Conservation (phyloP, 2,888 invertebrate genomes). For the Tillus elongatus region DNA sequence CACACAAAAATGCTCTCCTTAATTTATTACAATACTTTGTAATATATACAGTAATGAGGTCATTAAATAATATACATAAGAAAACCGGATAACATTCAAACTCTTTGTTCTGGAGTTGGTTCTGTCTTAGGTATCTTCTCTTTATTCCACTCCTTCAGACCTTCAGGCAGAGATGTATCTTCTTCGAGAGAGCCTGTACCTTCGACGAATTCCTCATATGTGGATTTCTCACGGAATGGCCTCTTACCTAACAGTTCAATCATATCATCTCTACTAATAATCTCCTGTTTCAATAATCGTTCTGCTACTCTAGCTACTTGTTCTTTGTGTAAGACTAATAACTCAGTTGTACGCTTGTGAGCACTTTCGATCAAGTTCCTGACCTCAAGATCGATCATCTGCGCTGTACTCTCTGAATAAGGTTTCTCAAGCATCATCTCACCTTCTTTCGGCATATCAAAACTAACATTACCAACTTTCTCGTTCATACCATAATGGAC, state of each 20-base stretch:
- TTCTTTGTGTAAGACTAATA: slow-evolving; percentile 71
- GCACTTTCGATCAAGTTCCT: slow-evolving; percentile 66
- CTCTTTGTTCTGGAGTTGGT: slow-evolving; percentile 7
- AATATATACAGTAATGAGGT: too few relatives aligned
- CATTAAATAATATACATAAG: too few relatives aligned
- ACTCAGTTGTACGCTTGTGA: slow-evolving; percentile 66
- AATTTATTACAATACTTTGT: too few relatives aligned
- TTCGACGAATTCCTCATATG: slow-evolving; percentile 98
- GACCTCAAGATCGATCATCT: slow-evolving; percentile 91
- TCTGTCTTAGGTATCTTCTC: slow-evolving; percentile 40
- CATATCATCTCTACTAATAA: slow-evolving; percentile 94
- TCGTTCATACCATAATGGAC: slow-evolving; percentile 97
- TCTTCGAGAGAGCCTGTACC: slow-evolving; percentile 97
- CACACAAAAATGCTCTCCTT: too few relatives aligned
- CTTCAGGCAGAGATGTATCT: slow-evolving; percentile 88
- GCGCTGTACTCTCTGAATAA: slow-evolving; percentile 95
- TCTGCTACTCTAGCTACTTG: slow-evolving; percentile 84
- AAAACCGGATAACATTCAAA: too few relatives aligned
- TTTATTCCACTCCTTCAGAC: slow-evolving; percentile 92
- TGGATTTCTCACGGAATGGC: slow-evolving; percentile 97
- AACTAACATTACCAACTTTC: slow-evolving; percentile 93
- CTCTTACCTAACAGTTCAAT: slow-evolving; percentile 87
- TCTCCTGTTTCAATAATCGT: slow-evolving; percentile 85
- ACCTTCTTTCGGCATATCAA: slow-evolving; percentile 87
- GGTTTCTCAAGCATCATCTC: slow-evolving; percentile 93